Evolutionary conservation across 2,888 invertebrate species (phyloP), one percentile per base, ranked within the genome.

Genomic region (Ptycholaimellus sp.): DNA sequence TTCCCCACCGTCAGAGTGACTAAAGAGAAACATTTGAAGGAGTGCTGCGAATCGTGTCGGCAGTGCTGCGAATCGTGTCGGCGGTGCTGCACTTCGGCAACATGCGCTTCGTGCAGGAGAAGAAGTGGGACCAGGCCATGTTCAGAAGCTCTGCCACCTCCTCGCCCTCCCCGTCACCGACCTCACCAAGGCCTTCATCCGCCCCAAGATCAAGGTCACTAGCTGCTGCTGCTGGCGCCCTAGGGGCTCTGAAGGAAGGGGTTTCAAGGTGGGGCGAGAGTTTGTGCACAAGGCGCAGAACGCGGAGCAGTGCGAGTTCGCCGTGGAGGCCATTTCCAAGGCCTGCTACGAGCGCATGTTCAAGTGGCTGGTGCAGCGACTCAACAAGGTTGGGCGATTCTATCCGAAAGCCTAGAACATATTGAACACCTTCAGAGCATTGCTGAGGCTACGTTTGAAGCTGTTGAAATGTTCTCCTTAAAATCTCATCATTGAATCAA

Each of bases 91-190:
- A 90, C 40, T 87, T 99, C 61, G 93, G 96, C 21, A 90, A 87
- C 54, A 87, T 99, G 81, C 79, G 85, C 63, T 96, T 99, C 67
- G 80, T 83, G 48, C 87, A 90, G 61, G 96, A 99, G 60, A 73
- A 93, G 53, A 96, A 83, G 62, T 80, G 80, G 2, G 96, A 99
- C 61, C 96, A 99, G 63, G 96, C 96, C 3, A 85, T 87, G 93
- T 93, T 32, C 96, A 99, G 62, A 96, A 99, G 66, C 78, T 93
- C 40, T 90, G 93, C 39, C 93, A 96, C 63, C 66, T 99, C 45
- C 68, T 99, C 42, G 70, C 70, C 9, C 68, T 99, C 35, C 79
- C 80, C 49, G 85, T 96, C 18, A 85, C 82, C 9, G 93, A 96
- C 59, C 80, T 96, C 76, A 85, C 83, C 19, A 82, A 87, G 59